phyloP scores from a whole-genome alignment of 2,888 invertebrate species.

The Antheraea yamamai region DNA sequence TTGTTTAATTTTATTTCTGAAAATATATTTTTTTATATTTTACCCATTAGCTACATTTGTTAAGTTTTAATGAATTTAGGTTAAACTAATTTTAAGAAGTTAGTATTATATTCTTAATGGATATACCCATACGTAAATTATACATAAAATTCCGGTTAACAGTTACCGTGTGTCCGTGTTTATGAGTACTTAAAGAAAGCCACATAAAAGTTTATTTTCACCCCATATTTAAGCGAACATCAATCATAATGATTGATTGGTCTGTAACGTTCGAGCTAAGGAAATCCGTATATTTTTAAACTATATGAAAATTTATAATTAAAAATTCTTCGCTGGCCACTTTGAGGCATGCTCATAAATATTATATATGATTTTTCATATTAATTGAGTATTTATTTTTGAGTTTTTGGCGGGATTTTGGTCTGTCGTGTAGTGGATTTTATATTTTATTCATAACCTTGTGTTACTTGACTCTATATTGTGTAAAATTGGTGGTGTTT shows the following conservation, averaged over 20 bases:
- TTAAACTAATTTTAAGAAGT: too few relatives aligned
- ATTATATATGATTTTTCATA: neutral
- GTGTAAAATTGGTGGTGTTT: too few relatives aligned
- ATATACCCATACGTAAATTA: too few relatives aligned
- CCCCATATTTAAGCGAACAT: slow-evolving; percentile 23
- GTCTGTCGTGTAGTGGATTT: too few relatives aligned
- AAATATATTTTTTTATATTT: too few relatives aligned
- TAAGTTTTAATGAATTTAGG: too few relatives aligned
- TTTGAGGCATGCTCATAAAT: neutral
- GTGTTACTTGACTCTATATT: too few relatives aligned
- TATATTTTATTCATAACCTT: too few relatives aligned
- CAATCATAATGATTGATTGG: slow-evolving; percentile 36
- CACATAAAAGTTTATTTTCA: slow-evolving; percentile 17
- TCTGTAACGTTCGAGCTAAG: slow-evolving; percentile 5
- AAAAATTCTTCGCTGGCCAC: neutral
- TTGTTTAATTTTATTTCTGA: too few relatives aligned
- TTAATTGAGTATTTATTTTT: neutral
- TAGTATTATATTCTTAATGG: too few relatives aligned
- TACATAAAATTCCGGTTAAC: neutral
- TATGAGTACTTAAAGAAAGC: neutral
- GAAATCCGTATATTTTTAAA: slow-evolving; percentile 17
- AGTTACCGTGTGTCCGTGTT: neutral
- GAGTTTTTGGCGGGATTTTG: too few relatives aligned
- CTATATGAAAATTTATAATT: slow-evolving; percentile 15
- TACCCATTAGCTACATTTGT: too few relatives aligned